Conservation (phyloP, 2,797 vertebrate species). For the Pygocentrus nattereri region DNA sequence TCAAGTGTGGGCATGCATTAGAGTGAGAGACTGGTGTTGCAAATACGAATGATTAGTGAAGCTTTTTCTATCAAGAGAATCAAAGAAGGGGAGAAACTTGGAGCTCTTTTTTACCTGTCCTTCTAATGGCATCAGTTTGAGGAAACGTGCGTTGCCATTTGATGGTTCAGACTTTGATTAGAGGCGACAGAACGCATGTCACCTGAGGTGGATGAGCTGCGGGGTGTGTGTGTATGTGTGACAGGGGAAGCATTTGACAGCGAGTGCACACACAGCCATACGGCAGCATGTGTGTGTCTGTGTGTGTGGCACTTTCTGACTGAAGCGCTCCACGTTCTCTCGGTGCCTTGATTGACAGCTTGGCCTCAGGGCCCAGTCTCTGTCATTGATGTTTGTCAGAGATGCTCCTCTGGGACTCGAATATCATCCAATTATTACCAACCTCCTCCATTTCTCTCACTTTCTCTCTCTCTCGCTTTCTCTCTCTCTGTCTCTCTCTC, state of each 20-base stretch:
- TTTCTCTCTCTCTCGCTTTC: neutral
- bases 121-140: slow-evolving; percentile 18
- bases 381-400: slow-evolving; percentile 68
- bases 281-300: slow-evolving; percentile 24
- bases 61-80: neutral
- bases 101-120: slow-evolving; percentile 12
- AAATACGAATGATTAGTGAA: neutral
- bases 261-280: slow-evolving; percentile 22
- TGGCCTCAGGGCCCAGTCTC: slow-evolving; percentile 70
- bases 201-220: slow-evolving; percentile 30
- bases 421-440: slow-evolving; percentile 71
- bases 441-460: slow-evolving; percentile 64
- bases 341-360: slow-evolving; percentile 75
- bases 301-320: slow-evolving; percentile 47
- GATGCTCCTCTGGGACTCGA: slow-evolving; percentile 71
- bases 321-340: slow-evolving; percentile 62
- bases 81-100: neutral
- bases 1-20: neutral
- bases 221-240: slow-evolving; percentile 24
- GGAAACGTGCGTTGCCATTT: slow-evolving; percentile 29
- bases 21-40: neutral
- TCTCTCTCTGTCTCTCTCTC: slow-evolving; percentile 7
- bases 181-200: slow-evolving; percentile 29
- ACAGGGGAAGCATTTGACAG: slow-evolving; percentile 2
- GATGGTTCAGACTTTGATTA: slow-evolving; percentile 37